Evolutionary conservation across 2,888 invertebrate genomes (phyloP).

Genomic region (Drosophila pseudotalamancana): DNA sequence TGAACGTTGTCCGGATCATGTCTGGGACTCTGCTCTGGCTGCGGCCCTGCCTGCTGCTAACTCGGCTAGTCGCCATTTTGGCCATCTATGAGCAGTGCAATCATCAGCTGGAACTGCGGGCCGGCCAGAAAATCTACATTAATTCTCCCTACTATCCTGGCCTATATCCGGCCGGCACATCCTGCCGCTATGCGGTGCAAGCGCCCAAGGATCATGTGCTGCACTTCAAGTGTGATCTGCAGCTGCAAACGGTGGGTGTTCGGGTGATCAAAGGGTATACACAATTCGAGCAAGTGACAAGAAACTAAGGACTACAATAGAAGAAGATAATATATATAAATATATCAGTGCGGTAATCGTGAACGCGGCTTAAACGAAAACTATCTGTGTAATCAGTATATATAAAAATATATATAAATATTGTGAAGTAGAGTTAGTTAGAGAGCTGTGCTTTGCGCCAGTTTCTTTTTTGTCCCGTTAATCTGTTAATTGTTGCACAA

Average conservation of each 20-base stretch:
- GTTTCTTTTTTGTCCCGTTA: too few relatives aligned
- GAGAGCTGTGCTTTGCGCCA: too few relatives aligned
- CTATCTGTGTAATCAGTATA: too few relatives aligned
- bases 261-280: not conserved
- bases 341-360: too few relatives aligned
- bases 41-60: constrained; percentile 8
- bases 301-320: not conserved
- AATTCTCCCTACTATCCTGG: constrained; percentile 82
- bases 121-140: constrained; percentile 74
- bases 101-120: constrained; percentile 72
- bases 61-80: constrained; percentile 6
- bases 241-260: constrained; percentile 76
- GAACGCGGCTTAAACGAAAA: too few relatives aligned
- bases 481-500: not conserved
- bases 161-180: constrained; percentile 78
- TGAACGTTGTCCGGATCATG: constrained; percentile 53
- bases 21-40: constrained; percentile 20
- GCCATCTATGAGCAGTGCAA: constrained; percentile 80
- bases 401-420: too few relatives aligned
- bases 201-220: constrained; percentile 79
- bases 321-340: not conserved
- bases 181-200: constrained; percentile 80
- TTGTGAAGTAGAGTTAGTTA: too few relatives aligned
- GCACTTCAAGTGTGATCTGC: constrained; percentile 76
- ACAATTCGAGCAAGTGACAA: not conserved